Base-by-base conservation (phyloP, 1,140 invertebrate genomes). In the Olivierus martensii region DNA sequence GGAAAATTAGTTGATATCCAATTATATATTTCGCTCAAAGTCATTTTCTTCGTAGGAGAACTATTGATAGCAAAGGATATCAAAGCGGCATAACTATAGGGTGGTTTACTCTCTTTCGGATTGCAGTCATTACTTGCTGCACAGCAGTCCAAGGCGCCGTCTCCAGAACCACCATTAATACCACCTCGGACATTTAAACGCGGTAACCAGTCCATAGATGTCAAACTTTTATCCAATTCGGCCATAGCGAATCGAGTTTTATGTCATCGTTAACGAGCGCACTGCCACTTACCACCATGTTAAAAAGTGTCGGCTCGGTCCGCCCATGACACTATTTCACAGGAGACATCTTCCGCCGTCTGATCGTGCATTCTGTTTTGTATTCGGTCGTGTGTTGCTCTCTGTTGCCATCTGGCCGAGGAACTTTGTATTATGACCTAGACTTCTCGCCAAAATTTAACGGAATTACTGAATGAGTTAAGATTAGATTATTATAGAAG, bases 41-140 rank as follows among this genome's bases (percentile, higher is more conserved):
- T 73, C 71, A 74, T 72, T 67, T 71, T 71, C 62, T 73, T 71
- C 59, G 65, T 67, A 39, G 73, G 68, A 15, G 78, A 77, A 69
- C 79, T 82, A 66, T 78, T 82, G 57, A 83, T 82, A 10, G 81
- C 81, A 61, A 81, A 70, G 55, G 77, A 73, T 55, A 83, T 83
- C 63, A 83, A 73, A 59, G 77, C 81, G 38, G 80, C 80, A 65
- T 83, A 83, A 61, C 79, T 82, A 61, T 74, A 76, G 3, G 74
- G 72, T 12, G 75, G 74, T 66, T 77, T 77, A 36, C 73, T 71
- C 60, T 75, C 72, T 62, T 66, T 62, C 17, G 55, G 59, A 12
- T 51, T 46, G 42, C 49, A 57, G 34, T 49, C 48, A 37, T 49
- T 52, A 14, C 36, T 52, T 34, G 44, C 52, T 49, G 51, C 54